phyloP scores from a whole-genome alignment of 2,113 vertebrate species.

The Pelodiscus sinensis region DNA sequence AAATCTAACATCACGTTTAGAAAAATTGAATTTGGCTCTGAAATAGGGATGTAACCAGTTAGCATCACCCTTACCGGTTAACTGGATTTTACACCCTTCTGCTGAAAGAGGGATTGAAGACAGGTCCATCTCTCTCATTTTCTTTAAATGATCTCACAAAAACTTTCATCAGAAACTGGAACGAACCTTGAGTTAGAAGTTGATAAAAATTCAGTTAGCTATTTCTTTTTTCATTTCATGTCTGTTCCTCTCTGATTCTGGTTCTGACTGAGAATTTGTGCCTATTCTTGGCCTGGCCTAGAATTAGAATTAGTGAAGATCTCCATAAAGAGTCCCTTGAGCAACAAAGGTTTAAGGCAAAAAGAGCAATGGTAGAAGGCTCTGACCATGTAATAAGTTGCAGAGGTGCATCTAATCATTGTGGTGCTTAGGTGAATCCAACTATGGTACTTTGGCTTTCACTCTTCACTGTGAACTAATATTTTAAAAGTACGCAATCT shows the following conservation, averaged over 20 bases:
- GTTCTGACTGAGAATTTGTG: background rate
- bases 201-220: background rate
- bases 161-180: background rate
- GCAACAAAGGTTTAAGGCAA: background rate
- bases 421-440: background rate
- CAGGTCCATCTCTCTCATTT: background rate
- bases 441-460: background rate
- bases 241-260: background rate
- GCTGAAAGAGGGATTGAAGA: background rate
- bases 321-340: background rate
- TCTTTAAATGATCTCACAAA: background rate
- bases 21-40: background rate
- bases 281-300: background rate
- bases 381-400: constrained; percentile 3
- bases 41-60: background rate
- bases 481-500: background rate
- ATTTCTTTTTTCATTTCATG: background rate
- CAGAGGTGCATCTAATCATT: background rate
- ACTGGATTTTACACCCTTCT: background rate
- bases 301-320: background rate
- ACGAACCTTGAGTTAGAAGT: background rate
- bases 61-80: no score
- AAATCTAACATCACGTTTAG: fast-evolving
- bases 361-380: background rate
- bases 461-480: background rate